These are phyloP conservation scores for Tyria jacobaeae DNA, from an alignment of 2,888 invertebrate genomes.

Conservation along the genomic window DNA sequence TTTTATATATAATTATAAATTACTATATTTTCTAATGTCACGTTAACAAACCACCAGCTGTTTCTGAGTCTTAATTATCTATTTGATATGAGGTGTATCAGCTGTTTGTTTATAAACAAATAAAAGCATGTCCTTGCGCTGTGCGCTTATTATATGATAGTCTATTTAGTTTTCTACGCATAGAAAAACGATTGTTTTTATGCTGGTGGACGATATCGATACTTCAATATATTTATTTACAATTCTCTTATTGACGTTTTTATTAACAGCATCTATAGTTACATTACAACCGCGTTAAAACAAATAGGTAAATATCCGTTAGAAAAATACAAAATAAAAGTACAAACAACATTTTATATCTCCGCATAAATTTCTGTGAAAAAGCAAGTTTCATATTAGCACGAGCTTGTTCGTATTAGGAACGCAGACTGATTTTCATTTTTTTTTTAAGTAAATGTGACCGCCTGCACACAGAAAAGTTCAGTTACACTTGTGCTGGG, in stretches of 20 bases:
- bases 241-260: too few species aligned
- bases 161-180: too few species aligned
- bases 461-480: background rate
- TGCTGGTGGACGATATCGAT: too few species aligned
- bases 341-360: background rate
- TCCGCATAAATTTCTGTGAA: background rate
- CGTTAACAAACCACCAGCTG: background rate
- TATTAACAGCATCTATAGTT: background rate
- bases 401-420: background rate
- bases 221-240: background rate
- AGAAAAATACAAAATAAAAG: background rate
- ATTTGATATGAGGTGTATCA: background rate
- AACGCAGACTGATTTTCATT: background rate
- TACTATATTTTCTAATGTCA: background rate
- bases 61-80: background rate
- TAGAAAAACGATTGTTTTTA: background rate
- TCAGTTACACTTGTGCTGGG: constrained; percentile 21
- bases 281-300: background rate
- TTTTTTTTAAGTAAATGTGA: constrained; percentile 1
- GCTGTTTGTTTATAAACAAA: background rate
- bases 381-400: background rate
- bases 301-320: background rate
- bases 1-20: too few species aligned
- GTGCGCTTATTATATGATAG: background rate
- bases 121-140: background rate